Evolutionary conservation across 2,113 vertebrate genomes (phyloP).

Genomic region (Microtus montanus): DNA sequence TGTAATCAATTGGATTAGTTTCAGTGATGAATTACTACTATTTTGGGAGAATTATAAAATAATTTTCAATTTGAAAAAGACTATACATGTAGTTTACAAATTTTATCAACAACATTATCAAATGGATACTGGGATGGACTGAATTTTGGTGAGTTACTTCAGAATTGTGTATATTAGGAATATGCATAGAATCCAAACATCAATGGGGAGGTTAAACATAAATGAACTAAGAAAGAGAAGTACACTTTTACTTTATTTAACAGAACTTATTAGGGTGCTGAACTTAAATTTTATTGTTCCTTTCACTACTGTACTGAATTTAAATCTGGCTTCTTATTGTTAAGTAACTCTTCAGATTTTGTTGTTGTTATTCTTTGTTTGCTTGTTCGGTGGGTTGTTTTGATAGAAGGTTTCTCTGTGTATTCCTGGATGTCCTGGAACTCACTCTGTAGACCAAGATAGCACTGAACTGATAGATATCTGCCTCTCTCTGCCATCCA

Average conservation of each 20-base stretch:
- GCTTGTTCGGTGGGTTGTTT: background rate
- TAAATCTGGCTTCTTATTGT: background rate
- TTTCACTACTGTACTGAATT: background rate
- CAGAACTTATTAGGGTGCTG: fast-evolving
- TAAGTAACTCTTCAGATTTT: background rate
- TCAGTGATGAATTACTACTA: background rate
- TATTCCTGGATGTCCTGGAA: background rate
- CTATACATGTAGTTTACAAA: background rate
- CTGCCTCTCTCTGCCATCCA: background rate
- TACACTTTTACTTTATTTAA: no score
- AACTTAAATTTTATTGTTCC: background rate
- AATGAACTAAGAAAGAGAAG: background rate
- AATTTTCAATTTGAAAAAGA: background rate
- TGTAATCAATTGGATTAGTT: background rate
- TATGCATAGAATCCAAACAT: background rate
- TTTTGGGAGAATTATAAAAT: background rate
- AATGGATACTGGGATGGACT: background rate
- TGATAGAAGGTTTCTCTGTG: background rate
- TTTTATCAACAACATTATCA: background rate
- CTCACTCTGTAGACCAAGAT: background rate
- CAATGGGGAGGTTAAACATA: no score
- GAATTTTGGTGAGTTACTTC: background rate
- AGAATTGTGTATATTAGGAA: background rate
- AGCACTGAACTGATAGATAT: background rate
- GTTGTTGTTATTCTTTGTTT: background rate